phyloP scores from a whole-genome alignment of 1,140 invertebrate species.

The Drosophila subpulchrella region DNA sequence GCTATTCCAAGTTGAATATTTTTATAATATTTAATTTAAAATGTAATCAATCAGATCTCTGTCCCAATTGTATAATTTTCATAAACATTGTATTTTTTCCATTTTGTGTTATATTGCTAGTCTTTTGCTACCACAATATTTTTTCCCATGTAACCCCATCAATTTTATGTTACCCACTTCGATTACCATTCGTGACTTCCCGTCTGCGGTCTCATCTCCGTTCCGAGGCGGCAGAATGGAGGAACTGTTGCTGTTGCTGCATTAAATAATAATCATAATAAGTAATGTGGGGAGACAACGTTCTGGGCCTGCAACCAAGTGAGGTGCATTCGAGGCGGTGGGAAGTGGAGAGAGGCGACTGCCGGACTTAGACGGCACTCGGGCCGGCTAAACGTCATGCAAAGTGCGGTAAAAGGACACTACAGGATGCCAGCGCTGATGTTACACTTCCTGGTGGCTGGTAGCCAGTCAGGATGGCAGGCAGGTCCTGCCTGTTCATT shows the following conservation, averaged over 20 bases:
- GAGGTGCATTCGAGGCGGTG: conserved; percentile 14
- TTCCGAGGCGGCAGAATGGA: conserved; percentile 20
- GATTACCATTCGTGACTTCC: conserved; percentile 8
- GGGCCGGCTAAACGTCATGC: conserved; percentile 72
- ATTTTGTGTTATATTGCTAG: background rate
- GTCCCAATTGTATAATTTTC: no score
- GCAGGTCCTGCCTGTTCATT: conserved; percentile 61
- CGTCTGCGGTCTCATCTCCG: conserved; percentile 47
- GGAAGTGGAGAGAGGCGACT: background rate
- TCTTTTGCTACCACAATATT: background rate
- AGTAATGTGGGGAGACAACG: conserved; percentile 71
- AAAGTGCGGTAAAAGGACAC: conserved; percentile 77
- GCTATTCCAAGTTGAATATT: no score
- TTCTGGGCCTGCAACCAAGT: conserved; percentile 51
- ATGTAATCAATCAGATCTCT: no score
- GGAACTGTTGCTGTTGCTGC: conserved; percentile 73
- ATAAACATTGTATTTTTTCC: background rate
- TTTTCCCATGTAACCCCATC: background rate
- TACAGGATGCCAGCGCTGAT: conserved; percentile 79
- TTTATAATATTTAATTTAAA: no score
- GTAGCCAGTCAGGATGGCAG: conserved; percentile 31
- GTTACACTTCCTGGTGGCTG: conserved; percentile 72
- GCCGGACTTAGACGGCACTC: conserved; percentile 31
- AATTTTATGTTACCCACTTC: background rate
- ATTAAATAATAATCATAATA: conserved; percentile 83